A percentile compares a stretch with the other conserved stretches of the same genome.
These are phyloP conservation scores for Mirza zaza DNA, from an alignment of 2,113 vertebrate species.

Conservation along the genomic window DNA sequence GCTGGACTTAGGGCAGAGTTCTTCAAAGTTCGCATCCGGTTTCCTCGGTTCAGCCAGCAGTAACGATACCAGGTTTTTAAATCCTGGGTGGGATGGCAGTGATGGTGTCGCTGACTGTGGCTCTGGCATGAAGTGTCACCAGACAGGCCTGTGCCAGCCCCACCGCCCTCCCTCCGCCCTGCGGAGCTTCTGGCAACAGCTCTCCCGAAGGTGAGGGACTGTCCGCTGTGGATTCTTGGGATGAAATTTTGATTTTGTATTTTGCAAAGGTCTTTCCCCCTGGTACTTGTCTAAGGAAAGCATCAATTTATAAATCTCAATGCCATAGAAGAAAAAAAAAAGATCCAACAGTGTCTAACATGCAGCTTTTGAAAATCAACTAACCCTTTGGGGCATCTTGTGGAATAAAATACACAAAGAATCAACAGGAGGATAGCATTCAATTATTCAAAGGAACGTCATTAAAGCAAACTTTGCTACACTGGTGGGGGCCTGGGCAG, in stretches of 20 bases:
- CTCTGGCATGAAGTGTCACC: slow-evolving; percentile 42
- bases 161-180: not conserved
- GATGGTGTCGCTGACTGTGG: not conserved
- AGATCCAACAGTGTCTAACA: slow-evolving; percentile 50
- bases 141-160: slow-evolving; percentile 44
- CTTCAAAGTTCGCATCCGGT: not conserved
- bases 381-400: slow-evolving; percentile 61
- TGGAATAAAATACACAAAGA: slow-evolving; percentile 55
- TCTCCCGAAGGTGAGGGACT: slow-evolving; percentile 61
- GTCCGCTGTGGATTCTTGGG: slow-evolving; percentile 42
- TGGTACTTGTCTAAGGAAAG: slow-evolving; percentile 75
- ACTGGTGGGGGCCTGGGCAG: not conserved
- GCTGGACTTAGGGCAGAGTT: not conserved
- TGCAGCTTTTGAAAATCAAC: slow-evolving; percentile 58
- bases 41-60: not conserved
- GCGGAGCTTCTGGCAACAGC: slow-evolving; percentile 4
- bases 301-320: slow-evolving; percentile 70
- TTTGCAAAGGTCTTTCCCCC: slow-evolving; percentile 66
- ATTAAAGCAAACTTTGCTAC: slow-evolving; percentile 26
- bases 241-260: slow-evolving; percentile 62
- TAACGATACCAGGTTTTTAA: not conserved
- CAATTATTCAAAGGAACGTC: slow-evolving; percentile 67
- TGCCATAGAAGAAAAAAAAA: slow-evolving; percentile 63
- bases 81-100: not conserved
- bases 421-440: slow-evolving; percentile 35